Base-by-base conservation (phyloP, 2,888 invertebrate species). In the Diaprepes abbreviatus region DNA sequence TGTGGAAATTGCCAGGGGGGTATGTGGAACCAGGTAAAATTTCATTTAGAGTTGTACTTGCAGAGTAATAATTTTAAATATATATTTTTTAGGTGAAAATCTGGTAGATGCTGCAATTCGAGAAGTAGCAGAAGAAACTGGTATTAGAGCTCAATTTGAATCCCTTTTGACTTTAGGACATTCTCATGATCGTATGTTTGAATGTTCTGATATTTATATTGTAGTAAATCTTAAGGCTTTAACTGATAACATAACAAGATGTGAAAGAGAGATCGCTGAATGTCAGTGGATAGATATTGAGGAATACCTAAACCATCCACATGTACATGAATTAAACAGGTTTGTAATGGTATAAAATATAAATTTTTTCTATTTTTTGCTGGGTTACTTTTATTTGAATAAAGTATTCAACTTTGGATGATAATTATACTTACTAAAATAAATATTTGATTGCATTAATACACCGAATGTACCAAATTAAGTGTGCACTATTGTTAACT, bases 1-100 rank as follows among this genome's bases (percentile, higher is more conserved):
- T 90, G 79, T 97, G 95, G 95, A 97, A 97, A 85, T 85, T 97
- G 5, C 97, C 97, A 12, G 97, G 97, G 59, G 97, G 97, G 57
- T 93, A 93, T 85, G 93, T 94, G 14, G 93, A 96, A 82, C 92
- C 91, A 84, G 91, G 94, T 93, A 83, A n/a, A n/a, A n/a, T n/a
- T n/a, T n/a, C n/a, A n/a, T n/a, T n/a, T n/a, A n/a, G n/a, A n/a
- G n/a, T n/a, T n/a, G n/a, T n/a, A n/a, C n/a, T n/a, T n/a, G n/a
- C n/a, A n/a, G n/a, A n/a, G n/a, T n/a, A n/a, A n/a, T n/a, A n/a
- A n/a, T n/a, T n/a, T n/a, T n/a, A n/a, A n/a, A n/a, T n/a, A n/a
- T n/a, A n/a, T n/a, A n/a, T n/a, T n/a, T n/a, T 62, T 48, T 40
- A 93, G 94, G 91, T 64, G 97, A 97, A 87, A 90, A 94, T 79